Evolutionary conservation across 2,113 vertebrate species (phyloP).

Genomic region (Emydura subglobosa): DNA sequence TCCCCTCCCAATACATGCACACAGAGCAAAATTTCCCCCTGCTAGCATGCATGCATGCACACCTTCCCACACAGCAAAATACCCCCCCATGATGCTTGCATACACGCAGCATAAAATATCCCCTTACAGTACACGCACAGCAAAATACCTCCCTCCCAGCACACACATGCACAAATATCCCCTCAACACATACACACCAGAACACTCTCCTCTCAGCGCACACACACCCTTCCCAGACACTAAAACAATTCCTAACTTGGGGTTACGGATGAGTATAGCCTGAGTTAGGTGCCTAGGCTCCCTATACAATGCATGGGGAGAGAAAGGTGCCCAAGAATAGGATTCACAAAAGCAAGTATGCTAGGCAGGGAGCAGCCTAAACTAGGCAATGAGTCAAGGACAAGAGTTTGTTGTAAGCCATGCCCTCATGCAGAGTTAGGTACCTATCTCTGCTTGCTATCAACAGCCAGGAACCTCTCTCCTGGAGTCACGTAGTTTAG

Average conservation of each 20-base stretch:
- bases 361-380: not conserved
- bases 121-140: too few relatives aligned
- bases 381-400: not conserved
- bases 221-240: not conserved
- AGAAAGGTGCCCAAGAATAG: not conserved
- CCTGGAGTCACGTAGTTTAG: not conserved
- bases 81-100: not conserved
- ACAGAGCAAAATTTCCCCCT: not conserved
- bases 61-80: not conserved
- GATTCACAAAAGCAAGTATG: not conserved
- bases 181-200: not conserved
- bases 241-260: not conserved
- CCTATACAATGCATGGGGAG: not conserved
- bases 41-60: not conserved
- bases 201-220: not conserved
- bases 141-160: not conserved
- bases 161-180: not conserved
- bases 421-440: not conserved
- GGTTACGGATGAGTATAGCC: not conserved
- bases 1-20: not conserved
- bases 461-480: not conserved
- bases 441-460: not conserved
- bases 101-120: not conserved
- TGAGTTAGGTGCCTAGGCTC: not conserved
- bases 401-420: not conserved